Base-by-base conservation (phyloP, 2,888 invertebrate species). In the Patella ulyssiponensis region DNA sequence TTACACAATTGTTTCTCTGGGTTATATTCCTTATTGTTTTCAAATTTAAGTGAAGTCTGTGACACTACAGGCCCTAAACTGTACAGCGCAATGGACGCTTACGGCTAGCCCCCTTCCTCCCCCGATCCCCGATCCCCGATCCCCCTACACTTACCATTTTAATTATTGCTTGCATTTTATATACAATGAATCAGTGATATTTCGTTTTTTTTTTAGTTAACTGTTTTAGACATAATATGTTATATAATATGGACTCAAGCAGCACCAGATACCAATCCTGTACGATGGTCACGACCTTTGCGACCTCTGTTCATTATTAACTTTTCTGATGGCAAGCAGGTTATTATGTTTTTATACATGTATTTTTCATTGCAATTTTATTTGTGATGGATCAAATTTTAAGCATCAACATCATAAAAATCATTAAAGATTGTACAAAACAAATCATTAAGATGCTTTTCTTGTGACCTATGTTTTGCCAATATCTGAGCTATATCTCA, bases 221-320 rank as follows among this genome's bases (percentile, higher is more conserved):
- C 88, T 3, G 76, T 89, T 17, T 44, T 90, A 20, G 91, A 91
- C 76, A 89, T 91, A 79, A 78, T 90, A 11, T 78, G 85, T 74
- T 90, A 87, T 80, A 81, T 86, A 4, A 81, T 90, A 44, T 90
- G 90, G 90, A 74, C 83, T 9, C 87, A 86, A 69, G 76, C 84
- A 1, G 83, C 84, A 7, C 81, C 86, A 27, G 84, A 86, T 44
- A 79, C 80, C 1, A 77, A 86, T 74, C 87, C 90, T 20, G 84
- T 90, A 58, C 82, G 91, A 70, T 92, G 92, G 92, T 92, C 92
- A 7, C 85, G 92, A 44, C 88, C 90, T 12, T 85, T 92, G 12
- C 85, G 93, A 27, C 92, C 92, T 17, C 82, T 93, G 44, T 90
- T 91, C 81, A 84, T 92, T 17, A 84, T 84, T 69, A 84, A 84